phyloP scores from a whole-genome alignment of 2,888 invertebrate species.

The Icerya purchasi region DNA sequence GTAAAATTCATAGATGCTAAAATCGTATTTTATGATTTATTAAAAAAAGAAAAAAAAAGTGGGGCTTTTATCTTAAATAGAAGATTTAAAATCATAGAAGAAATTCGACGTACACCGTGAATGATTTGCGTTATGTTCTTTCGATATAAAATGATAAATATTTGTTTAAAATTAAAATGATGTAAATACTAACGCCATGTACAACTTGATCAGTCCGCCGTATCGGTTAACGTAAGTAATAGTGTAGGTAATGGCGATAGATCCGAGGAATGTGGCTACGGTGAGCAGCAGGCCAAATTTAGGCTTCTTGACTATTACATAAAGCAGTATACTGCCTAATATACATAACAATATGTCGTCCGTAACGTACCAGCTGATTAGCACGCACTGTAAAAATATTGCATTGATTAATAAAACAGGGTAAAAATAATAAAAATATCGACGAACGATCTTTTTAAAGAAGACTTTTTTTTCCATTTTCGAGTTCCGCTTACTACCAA shows the following conservation, averaged over 20 bases:
- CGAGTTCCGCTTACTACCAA: too few relatives aligned
- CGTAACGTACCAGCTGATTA: constrained; percentile 11
- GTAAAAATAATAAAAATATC: neutral
- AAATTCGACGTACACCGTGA: neutral
- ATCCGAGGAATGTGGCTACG: neutral
- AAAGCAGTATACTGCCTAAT: constrained; percentile 6
- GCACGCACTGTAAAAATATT: constrained; percentile 7
- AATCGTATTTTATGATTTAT: too few relatives aligned
- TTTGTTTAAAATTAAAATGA: neutral
- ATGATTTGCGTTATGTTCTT: neutral
- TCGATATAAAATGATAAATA: neutral
- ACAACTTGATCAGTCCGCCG: constrained; percentile 8
- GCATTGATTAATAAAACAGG: neutral
- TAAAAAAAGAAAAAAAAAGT: too few relatives aligned
- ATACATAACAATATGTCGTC: constrained; percentile 11
- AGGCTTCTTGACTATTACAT: constrained; percentile 4
- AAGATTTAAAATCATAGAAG: neutral
- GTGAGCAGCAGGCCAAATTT: constrained; percentile 4
- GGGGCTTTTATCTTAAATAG: too few relatives aligned
- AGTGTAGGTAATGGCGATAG: constrained; percentile 3
- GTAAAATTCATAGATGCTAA: too few relatives aligned
- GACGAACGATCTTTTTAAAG: neutral
- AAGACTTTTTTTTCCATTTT: too few relatives aligned
- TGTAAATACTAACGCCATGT: constrained; percentile 8
- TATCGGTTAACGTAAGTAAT: constrained; percentile 5